Evolutionary conservation across 92 coral and sea anemone species (phyloP).

Genomic region (Plumapathes pennacea): DNA sequence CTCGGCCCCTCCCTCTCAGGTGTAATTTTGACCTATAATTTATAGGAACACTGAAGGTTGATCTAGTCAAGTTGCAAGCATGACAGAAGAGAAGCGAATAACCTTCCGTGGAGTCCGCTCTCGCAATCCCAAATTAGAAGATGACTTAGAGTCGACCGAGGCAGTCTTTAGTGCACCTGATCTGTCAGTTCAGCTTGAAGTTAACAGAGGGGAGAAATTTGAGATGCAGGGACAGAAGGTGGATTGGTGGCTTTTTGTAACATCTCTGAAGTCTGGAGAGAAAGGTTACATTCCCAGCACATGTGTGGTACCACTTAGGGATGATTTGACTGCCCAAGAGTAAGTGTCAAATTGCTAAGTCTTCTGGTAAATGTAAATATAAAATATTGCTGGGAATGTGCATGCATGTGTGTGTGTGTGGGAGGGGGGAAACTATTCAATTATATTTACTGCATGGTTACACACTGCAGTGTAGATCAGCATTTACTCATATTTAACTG

Average conservation of each 20-base stretch:
- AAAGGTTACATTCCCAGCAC: constrained; percentile 87
- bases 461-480: not conserved
- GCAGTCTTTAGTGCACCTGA: constrained; percentile 69
- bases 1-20: no score
- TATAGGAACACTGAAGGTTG: no score
- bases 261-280: constrained; percentile 28
- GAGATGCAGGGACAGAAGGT: constrained; percentile 66
- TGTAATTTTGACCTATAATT: no score
- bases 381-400: no score
- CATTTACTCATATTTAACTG: no score
- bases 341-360: no score
- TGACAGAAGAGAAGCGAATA: no score
- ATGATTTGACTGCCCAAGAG: constrained; percentile 61
- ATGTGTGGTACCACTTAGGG: constrained; percentile 70
- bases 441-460: not conserved
- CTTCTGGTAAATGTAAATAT: no score
- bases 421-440: not conserved
- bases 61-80: no score
- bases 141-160: constrained; percentile 38
- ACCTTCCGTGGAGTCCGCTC: constrained; percentile 68
- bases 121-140: constrained; percentile 62
- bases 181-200: constrained; percentile 61
- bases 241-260: constrained; percentile 92
- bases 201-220: constrained; percentile 65
- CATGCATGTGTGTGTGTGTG: no score